Evolutionary conservation across 92 coral and sea anemone genomes (phyloP).

Genomic region (Umimayanthus kanabou): DNA sequence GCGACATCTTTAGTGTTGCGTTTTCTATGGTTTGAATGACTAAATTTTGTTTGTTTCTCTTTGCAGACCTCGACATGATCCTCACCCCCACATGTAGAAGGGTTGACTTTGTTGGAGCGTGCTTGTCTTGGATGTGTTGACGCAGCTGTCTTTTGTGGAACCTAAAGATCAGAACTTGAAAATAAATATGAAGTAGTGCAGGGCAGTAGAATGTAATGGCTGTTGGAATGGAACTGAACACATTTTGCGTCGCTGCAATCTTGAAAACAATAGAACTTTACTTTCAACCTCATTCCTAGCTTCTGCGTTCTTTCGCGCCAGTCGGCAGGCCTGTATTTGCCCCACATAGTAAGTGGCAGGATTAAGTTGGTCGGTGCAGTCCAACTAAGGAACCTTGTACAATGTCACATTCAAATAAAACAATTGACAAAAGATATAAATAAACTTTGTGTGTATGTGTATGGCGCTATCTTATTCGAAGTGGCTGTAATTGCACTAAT

Average conservation of each 20-base stretch:
- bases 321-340: neutral
- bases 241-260: too few species aligned
- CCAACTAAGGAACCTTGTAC: too few species aligned
- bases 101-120: neutral
- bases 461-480: too few species aligned
- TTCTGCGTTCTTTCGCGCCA: neutral
- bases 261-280: too few species aligned
- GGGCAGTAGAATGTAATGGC: neutral
- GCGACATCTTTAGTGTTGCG: neutral
- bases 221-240: neutral
- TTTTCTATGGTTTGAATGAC: neutral
- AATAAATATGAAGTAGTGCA: neutral
- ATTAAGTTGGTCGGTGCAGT: too few species aligned
- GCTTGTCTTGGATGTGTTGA: neutral
- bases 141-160: neutral
- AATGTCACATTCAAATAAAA: too few species aligned
- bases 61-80: slow-evolving; percentile 25
- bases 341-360: neutral
- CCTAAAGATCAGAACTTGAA: neutral
- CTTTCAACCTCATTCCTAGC: neutral
- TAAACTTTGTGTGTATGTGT: too few species aligned
- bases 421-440: too few species aligned
- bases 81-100: slow-evolving; percentile 32
- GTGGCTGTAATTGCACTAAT: too few species aligned
- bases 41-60: neutral